These are phyloP conservation scores for Cryptops parisi DNA, from an alignment of 2,888 invertebrate genomes.

Conservation along the genomic window DNA sequence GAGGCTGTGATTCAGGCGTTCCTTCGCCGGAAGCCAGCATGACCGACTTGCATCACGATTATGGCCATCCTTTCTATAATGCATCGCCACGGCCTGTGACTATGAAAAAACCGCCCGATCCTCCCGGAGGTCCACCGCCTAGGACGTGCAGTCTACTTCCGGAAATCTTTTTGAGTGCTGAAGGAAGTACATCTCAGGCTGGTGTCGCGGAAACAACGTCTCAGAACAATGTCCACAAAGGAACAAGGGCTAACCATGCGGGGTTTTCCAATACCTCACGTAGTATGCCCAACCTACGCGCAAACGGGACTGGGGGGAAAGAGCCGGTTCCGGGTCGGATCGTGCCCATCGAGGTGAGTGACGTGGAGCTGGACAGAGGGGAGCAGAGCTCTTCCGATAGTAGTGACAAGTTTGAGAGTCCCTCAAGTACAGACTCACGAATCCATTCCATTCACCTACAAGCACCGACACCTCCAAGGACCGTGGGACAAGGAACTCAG, in stretches of 20 bases:
- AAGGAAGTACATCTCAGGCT: background rate
- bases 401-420: background rate
- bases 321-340: background rate
- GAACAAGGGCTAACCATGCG: background rate
- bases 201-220: background rate
- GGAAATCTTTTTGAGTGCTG: background rate
- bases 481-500: no score
- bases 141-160: background rate
- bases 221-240: background rate
- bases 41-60: slow-evolving; percentile 11
- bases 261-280: background rate
- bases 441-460: background rate
- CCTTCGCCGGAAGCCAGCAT: slow-evolving; percentile 4
- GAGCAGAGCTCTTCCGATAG: background rate
- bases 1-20: slow-evolving; percentile 8
- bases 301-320: background rate
- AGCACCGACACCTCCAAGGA: background rate
- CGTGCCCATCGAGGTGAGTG: background rate
- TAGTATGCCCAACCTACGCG: background rate
- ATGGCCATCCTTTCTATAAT: slow-evolving; percentile 3
- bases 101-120: background rate
- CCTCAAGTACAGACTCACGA: background rate
- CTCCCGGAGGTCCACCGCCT: background rate
- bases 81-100: background rate
- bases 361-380: background rate